Evolutionary conservation across 2,113 vertebrate genomes (phyloP).

Genomic region (Chloebia gouldiae): DNA sequence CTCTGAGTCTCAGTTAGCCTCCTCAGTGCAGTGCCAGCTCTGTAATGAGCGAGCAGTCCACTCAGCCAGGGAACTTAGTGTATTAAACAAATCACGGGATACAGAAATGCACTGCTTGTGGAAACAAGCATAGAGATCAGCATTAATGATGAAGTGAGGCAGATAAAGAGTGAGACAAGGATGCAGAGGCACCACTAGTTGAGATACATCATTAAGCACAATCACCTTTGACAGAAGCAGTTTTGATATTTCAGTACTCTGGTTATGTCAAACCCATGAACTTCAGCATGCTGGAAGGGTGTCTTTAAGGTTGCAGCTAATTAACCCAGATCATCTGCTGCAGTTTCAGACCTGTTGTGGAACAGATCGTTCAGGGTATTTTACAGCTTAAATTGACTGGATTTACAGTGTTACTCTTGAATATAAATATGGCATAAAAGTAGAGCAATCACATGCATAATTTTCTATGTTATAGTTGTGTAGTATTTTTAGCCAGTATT

Average conservation of each 20-base stretch:
- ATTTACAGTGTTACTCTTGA: neutral
- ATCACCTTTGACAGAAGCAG: slow-evolving; percentile 43
- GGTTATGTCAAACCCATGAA: slow-evolving; percentile 2
- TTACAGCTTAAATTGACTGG: neutral
- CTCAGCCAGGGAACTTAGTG: neutral
- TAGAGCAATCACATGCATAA: neutral
- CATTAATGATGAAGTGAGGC: slow-evolving; percentile 17
- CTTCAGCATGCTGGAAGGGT: neutral
- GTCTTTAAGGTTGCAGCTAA: slow-evolving; percentile 3
- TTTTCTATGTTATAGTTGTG: neutral
- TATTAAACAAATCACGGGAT: neutral
- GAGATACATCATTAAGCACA: slow-evolving; percentile 23
- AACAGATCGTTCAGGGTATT: neutral
- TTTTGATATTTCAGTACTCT: slow-evolving; percentile 7
- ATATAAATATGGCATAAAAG: neutral
- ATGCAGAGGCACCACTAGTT: neutral
- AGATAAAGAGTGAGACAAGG: neutral
- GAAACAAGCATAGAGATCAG: slow-evolving; percentile 16
- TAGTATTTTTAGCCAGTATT: neutral
- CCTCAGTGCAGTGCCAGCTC: neutral
- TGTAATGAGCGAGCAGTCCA: neutral
- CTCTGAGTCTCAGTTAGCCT: neutral
- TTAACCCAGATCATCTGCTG: slow-evolving; percentile 19
- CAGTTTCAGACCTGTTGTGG: neutral
- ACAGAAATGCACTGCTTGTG: neutral